Conservation (phyloP, 1,140 invertebrate genomes). For the Drosophila baimaii region DNA sequence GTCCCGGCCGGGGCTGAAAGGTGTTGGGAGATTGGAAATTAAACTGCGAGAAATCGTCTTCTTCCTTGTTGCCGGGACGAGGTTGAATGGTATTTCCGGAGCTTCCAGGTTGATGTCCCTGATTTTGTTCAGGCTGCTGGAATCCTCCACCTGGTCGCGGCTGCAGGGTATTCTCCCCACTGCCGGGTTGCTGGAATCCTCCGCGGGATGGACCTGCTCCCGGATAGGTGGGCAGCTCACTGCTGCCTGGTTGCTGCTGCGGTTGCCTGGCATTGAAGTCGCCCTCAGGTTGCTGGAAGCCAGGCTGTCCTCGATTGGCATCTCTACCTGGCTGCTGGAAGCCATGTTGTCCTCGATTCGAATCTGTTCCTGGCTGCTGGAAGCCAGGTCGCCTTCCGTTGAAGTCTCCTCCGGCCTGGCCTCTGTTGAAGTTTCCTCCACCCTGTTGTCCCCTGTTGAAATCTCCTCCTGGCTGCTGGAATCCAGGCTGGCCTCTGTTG, state of each 20-base stretch:
- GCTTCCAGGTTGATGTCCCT: neutral
- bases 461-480: conserved; percentile 14
- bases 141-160: conserved; percentile 5
- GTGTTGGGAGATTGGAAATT: conserved; percentile 34
- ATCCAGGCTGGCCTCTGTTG: conserved; percentile 3
- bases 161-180: conserved; percentile 12
- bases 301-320: neutral
- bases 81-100: conserved; percentile 40
- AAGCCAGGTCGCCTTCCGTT: neutral
- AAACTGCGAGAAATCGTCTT: conserved; percentile 2
- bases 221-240: conserved; percentile 8
- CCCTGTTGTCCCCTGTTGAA: conserved; percentile 8
- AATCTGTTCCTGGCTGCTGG: neutral
- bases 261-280: neutral
- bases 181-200: conserved; percentile 2
- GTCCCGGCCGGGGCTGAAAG: conserved; percentile 46
- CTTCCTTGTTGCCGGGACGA: conserved; percentile 30
- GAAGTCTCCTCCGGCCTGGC: neutral
- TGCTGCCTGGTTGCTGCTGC: neutral
- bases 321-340: conserved; percentile 12
- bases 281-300: conserved; percentile 13
- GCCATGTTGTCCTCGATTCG: neutral
- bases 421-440: neutral
- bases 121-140: conserved; percentile 6
- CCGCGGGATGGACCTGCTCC: neutral